Percentiles rank a stretch among this genome's conserved stretches.
phyloP scores from a whole-genome alignment of 2,888 invertebrate genomes.

The Nomada flava region DNA sequence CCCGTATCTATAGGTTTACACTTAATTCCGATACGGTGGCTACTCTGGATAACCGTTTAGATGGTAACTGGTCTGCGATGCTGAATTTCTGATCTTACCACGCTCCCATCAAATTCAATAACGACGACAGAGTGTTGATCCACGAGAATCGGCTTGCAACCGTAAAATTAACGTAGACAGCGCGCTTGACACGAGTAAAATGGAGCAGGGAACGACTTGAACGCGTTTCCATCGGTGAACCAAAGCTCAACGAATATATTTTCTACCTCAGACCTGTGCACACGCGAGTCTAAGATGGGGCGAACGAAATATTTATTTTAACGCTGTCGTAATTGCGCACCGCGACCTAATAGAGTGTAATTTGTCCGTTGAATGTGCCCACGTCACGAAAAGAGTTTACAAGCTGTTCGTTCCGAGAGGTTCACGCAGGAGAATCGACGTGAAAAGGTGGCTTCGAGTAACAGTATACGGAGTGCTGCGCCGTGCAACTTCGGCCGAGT shows the following conservation, averaged over 20 bases:
- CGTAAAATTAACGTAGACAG: not conserved
- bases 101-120: conserved; percentile 40
- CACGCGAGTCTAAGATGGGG: not conserved
- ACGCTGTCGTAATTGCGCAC: conserved; percentile 68
- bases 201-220: no score
- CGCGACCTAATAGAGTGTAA: conserved; percentile 48
- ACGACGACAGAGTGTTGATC: conserved; percentile 20
- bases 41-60: conserved; percentile 27
- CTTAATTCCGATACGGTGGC: conserved; percentile 57
- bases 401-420: conserved; percentile 19
- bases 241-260: no score
- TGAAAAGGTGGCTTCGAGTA: conserved; percentile 2
- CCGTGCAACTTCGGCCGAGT: not conserved
- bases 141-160: not conserved
- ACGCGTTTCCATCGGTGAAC: no score
- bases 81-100: conserved; percentile 52
- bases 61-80: conserved; percentile 40
- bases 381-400: conserved; percentile 29
- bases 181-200: not conserved
- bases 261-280: no score
- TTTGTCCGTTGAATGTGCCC: conserved; percentile 42
- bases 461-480: not conserved
- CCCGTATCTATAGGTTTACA: conserved; percentile 55
- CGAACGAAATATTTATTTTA: conserved; percentile 71
- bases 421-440: conserved; percentile 23